Conservation (phyloP, 2,888 invertebrate genomes). For the Eueremaeus valkanovi region DNA sequence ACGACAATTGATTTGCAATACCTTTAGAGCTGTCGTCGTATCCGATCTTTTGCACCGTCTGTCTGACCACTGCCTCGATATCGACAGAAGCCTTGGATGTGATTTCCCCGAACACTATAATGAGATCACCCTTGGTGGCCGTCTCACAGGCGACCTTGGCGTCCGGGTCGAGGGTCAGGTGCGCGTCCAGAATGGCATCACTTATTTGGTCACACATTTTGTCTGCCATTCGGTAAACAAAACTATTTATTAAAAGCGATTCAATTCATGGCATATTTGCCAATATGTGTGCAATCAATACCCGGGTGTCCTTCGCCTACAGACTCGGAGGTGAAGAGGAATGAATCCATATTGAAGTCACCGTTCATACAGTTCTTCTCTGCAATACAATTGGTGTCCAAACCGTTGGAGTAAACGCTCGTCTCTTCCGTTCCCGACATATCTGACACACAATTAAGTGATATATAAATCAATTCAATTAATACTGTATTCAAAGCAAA, state of each 20-base stretch:
- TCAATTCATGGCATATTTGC: not conserved
- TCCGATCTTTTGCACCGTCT: constrained; percentile 95
- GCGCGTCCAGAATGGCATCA: constrained; percentile 62
- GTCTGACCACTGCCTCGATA: constrained; percentile 93
- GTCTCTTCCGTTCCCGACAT: no score
- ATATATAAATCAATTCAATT: no score
- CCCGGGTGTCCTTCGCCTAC: constrained; percentile 95
- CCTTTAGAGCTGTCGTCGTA: constrained; percentile 98
- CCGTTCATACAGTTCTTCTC: not conserved
- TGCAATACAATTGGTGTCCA: not conserved
- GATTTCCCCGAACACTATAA: constrained; percentile 96
- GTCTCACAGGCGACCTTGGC: constrained; percentile 99
- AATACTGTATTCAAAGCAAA: no score
- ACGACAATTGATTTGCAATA: no score
- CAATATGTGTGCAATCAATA: constrained; percentile 41
- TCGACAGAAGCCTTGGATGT: constrained; percentile 96
- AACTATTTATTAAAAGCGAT: no score
- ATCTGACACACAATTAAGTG: no score
- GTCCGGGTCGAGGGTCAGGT: constrained; percentile 86
- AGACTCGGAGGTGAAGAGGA: constrained; percentile 95
- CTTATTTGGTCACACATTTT: constrained; percentile 58
- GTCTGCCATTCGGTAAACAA: constrained; percentile 49
- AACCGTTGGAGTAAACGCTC: no score
- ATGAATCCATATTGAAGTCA: constrained; percentile 62
- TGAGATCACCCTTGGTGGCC: constrained; percentile 98